phyloP scores from a whole-genome alignment of 2,888 invertebrate species.

The Orchesellides sinensis region DNA sequence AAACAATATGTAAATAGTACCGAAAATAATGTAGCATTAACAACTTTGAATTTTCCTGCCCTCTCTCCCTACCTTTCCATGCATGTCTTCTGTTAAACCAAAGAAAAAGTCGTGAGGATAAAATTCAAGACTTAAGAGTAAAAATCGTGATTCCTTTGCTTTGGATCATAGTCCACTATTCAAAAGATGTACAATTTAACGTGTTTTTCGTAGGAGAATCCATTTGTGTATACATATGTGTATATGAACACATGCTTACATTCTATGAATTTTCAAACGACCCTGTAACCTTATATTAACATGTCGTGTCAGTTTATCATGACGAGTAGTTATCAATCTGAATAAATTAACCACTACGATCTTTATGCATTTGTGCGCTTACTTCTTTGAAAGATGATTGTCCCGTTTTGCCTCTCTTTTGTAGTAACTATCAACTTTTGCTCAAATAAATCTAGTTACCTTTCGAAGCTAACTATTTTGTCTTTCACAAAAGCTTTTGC shows the following conservation, averaged over 20 bases:
- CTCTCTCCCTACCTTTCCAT: no score
- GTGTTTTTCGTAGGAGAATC: no score
- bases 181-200: constrained; percentile 2
- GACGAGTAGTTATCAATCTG: not conserved
- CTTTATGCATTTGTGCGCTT: not conserved
- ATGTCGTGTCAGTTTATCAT: constrained; percentile 18
- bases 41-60: no score
- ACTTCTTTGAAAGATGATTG: constrained; percentile 13
- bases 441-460: not conserved
- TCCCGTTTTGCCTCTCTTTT: not conserved
- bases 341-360: constrained; percentile 1
- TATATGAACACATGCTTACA: not conserved
- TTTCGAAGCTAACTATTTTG: not conserved
- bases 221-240: not conserved
- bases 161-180: not conserved
- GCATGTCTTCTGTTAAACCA: not conserved
- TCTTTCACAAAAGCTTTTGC: no score
- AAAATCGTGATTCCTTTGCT: constrained; percentile 5
- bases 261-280: not conserved
- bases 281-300: constrained; percentile 16
- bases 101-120: constrained; percentile 6
- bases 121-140: not conserved
- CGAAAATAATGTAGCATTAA: not conserved
- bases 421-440: not conserved
- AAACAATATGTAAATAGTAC: no score